Base-by-base conservation (phyloP, 2,888 invertebrate genomes). In the Enchytraeus crypticus region DNA sequence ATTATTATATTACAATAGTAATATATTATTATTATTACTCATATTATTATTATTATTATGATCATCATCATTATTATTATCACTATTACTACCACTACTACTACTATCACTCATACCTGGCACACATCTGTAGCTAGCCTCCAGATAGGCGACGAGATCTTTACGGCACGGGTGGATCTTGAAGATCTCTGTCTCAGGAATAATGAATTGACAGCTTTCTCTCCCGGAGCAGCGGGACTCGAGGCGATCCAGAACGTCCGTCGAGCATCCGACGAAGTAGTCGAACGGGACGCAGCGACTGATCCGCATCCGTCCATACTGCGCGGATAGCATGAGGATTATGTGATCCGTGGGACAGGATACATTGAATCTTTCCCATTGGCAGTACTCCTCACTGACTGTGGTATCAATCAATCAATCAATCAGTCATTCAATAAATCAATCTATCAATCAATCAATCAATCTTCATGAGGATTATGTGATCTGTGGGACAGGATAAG, bases 61-160 rank as follows among this genome's bases (percentile, higher is more conserved):
- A n/a, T n/a, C n/a, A n/a, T 18, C n/a, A 43, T 43, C 43, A 49
- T 49, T 11, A 18, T 14, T 18, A 49, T 14, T 49, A 18, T 21
- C 23, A 49, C 11, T 11, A 14, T 18, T 18, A 18, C 23, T 21
- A 14, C 23, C 51, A 14, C 14, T 11, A 23, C n/a, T n/a, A n/a
- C n/a, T n/a, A n/a, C n/a, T 27, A 27, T 1, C 5, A 33, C 3
- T 38, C 30, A 46, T 54, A 65, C 65, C 65, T 62, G 53, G 33
- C 26, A 63, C 56, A 58, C 65, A 65, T 8, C 34, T 27, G 46
- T 62, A 65, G 43, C 57, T 63, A 21, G 63, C 62, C 32, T 63
- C 59, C 45, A 65, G 60, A 34, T 65, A 60, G n/a, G 62, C 60
- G 34, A 63, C 60, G 18, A 65, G 60, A 51, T 65, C 65, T 47